These are phyloP conservation scores for Oplegnathus fasciatus DNA, from an alignment of 2,113 vertebrate genomes.

Conservation along the genomic window DNA sequence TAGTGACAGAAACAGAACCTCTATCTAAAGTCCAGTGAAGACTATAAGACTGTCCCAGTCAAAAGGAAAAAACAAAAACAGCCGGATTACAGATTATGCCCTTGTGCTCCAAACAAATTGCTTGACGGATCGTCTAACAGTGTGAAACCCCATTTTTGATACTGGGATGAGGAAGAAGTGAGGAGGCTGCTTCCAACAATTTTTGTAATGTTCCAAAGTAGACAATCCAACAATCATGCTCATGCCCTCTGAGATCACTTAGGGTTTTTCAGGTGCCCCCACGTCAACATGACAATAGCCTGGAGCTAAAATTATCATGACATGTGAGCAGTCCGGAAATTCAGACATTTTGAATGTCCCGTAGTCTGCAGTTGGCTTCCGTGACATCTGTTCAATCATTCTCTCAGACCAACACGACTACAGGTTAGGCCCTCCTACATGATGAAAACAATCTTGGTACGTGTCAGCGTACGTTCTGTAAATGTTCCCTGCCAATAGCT, in stretches of 20 bases:
- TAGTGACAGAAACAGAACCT: neutral
- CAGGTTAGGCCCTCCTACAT: neutral
- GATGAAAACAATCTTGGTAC: slow-evolving; percentile 29
- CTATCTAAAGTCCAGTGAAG: neutral
- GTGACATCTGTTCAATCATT: slow-evolving; percentile 20
- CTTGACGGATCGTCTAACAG: neutral
- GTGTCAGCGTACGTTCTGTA: slow-evolving; percentile 38
- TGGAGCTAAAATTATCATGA: too few relatives aligned
- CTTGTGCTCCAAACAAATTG: too few relatives aligned
- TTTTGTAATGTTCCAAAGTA: neutral
- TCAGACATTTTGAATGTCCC: neutral
- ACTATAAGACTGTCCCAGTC: neutral
- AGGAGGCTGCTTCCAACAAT: neutral
- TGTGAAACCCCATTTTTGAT: neutral
- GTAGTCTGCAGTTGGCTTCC: neutral
- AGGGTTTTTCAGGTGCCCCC: neutral
- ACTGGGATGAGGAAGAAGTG: neutral
- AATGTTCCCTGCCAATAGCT: slow-evolving; percentile 35
- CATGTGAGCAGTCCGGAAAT: neutral
- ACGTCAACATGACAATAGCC: neutral
- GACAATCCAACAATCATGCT: neutral
- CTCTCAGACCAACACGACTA: neutral
- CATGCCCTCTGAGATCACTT: neutral
- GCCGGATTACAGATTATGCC: too few relatives aligned
- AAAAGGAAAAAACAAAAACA: too few relatives aligned